These are phyloP conservation scores for Cichladusa arquata DNA, from an alignment of 2,113 vertebrate species.

Conservation along the genomic window DNA sequence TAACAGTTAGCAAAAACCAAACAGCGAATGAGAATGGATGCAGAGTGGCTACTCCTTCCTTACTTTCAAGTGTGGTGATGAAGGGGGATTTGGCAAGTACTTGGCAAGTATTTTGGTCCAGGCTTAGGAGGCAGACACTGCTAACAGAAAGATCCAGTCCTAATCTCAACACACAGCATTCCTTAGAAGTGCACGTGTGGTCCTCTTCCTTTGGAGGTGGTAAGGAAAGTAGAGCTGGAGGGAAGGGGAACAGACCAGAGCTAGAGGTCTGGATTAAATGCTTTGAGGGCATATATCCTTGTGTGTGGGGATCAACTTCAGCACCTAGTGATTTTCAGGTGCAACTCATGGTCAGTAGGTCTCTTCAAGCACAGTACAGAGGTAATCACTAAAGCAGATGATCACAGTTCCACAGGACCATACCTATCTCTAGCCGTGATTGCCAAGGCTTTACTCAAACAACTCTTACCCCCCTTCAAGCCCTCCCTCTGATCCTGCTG, in stretches of 20 bases:
- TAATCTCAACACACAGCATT: background rate
- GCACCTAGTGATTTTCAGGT: background rate
- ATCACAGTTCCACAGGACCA: background rate
- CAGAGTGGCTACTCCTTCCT: background rate
- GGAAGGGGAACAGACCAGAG: background rate
- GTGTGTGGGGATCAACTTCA: background rate
- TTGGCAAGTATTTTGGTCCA: background rate
- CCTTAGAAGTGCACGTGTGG: background rate
- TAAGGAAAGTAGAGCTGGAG: background rate
- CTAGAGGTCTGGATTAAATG: background rate
- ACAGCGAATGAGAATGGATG: slow-evolving; percentile 11
- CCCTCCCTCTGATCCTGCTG: slow-evolving; percentile 18
- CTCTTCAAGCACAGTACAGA: background rate
- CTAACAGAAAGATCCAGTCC: background rate
- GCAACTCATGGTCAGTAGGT: background rate
- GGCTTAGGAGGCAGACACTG: background rate
- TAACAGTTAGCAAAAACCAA: background rate
- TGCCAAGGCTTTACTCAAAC: background rate
- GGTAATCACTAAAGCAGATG: background rate
- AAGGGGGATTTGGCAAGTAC: background rate
- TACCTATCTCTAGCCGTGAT: background rate
- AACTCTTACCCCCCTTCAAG: background rate
- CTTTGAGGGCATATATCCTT: background rate
- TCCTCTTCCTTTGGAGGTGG: background rate
- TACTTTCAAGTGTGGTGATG: background rate